Base-by-base conservation (phyloP, 2,797 vertebrate species). In the Dicrostonyx torquatus region DNA sequence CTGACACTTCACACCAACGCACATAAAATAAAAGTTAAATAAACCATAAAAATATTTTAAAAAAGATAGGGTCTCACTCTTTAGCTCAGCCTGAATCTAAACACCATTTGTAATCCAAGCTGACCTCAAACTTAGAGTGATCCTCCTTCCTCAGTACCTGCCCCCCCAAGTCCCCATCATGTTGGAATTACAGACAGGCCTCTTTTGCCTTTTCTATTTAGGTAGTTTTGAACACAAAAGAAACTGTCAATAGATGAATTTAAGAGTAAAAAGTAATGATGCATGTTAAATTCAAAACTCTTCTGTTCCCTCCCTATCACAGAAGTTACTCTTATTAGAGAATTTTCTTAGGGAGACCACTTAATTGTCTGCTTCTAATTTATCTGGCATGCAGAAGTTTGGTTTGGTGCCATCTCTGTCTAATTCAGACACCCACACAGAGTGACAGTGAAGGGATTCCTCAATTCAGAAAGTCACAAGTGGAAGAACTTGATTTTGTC, bases 401-500 rank as follows among this genome's bases (percentile, higher is more conserved):
- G 43, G 37, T 62, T 77, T 43, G 24, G 62, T 76, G 66, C 2
- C 1, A 45, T 78, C 37, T 87, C 15, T 29, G 10, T 73, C 75
- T 79, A 86, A 91, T 43, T 45, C 87, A 70, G 55, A 73, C n/a
- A n/a, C 4, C 37, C 48, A 55, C 43, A 5, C 31, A 77, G 22
- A 50, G n/a, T n/a, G n/a, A 10, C 6, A 80, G 87, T 43, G 62
- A 87, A 83, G 40, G 84, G n/a, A 43, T 68, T 91, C 60, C 83
- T 92, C 22, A n/a, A 29, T 85, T 86, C 48, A 91, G n/a, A 95
- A 92, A 37, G 68, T 75, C 55, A 84, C 43, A 58, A 94, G 86
- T 20, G 5, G 45, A 62, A 93, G 20, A 76, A 70, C 31, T 55
- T 66, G 18, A 60, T 34, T n/a, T 72, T 53, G 66, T 70, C 14